These are phyloP conservation scores for Macheiramphus alcinus DNA, from an alignment of 2,113 vertebrate genomes.

Conservation along the genomic window DNA sequence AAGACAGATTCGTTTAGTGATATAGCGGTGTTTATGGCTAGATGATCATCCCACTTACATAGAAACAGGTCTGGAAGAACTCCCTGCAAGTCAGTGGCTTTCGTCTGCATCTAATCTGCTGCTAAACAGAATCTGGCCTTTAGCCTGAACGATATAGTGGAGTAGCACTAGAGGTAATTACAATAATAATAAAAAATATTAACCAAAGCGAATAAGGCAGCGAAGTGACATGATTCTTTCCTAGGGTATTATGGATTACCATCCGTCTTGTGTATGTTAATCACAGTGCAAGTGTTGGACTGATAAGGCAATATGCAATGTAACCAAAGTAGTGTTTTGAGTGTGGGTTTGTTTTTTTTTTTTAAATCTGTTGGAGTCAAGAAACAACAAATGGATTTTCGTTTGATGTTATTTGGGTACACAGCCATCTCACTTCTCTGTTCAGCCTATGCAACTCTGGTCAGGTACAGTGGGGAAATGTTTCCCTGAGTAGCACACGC, in stretches of 20 bases:
- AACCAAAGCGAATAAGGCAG: not conserved
- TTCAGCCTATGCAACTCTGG: not conserved
- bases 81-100: constrained; percentile 27
- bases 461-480: not conserved
- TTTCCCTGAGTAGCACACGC: not conserved
- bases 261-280: not conserved
- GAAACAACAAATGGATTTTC: not conserved
- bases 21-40: not conserved
- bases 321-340: not conserved
- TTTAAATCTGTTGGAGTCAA: not conserved
- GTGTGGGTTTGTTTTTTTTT: no score
- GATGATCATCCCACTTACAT: not conserved
- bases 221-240: not conserved
- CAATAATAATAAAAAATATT: not conserved
- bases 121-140: not conserved
- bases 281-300: not conserved
- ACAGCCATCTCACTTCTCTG: not conserved
- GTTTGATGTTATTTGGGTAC: not conserved
- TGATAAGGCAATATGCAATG: not conserved
- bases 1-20: not conserved
- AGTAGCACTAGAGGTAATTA: not conserved
- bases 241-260: not conserved
- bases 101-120: not conserved
- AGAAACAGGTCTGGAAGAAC: not conserved
- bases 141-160: not conserved